Base-by-base conservation (phyloP, 92 coral and sea anemone species). In the Bergia sp. region DNA sequence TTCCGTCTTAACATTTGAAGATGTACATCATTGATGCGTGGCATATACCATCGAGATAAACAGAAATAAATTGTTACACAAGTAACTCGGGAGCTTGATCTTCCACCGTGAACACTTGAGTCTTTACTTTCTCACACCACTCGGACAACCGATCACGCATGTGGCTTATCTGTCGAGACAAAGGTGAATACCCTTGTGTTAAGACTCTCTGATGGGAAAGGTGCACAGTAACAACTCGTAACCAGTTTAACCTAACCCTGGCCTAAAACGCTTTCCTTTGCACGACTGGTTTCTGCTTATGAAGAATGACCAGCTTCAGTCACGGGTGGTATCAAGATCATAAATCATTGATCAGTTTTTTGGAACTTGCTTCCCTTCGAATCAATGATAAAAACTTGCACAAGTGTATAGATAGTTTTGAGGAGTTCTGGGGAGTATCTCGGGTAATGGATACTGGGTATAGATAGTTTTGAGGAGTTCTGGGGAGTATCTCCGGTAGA, bases 91-190 rank as follows among this genome's bases (percentile, higher is more conserved):
- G 99, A 72, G 95, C 99, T 89, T 97, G 96, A 86, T 97, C 99
- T 82, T 97, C 99, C 38, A 97, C 99, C 73, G 96, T 92, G 93
- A 96, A 94, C 53, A 95, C 96, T 85, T 95, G 98, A 15, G 96
- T 94, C 93, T 97, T 97, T 81, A 96, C 98, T 49, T 97, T 97
- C 7, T 96, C 99, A 61, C 99, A 96, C 99, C 99, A 97, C 58
- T 94, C 99, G 16, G 97, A 91, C 76, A 97, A 83, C 2, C 98
- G 98, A 57, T 96, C 99, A 73, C 94, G 93, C 99, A 97, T 96
- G 86, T 96, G 94, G 67, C 95, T 94, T 85, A 97, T 96, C 99
- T 97, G 85, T 42, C 44, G 77, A 67, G 21, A 53, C 73, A 91
- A 55, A 64, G 5, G 7, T 16, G 69, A 18, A 20, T 18, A 13